Evolutionary conservation across 2,113 vertebrate species (phyloP).

Genomic region (Ochotona princeps): DNA sequence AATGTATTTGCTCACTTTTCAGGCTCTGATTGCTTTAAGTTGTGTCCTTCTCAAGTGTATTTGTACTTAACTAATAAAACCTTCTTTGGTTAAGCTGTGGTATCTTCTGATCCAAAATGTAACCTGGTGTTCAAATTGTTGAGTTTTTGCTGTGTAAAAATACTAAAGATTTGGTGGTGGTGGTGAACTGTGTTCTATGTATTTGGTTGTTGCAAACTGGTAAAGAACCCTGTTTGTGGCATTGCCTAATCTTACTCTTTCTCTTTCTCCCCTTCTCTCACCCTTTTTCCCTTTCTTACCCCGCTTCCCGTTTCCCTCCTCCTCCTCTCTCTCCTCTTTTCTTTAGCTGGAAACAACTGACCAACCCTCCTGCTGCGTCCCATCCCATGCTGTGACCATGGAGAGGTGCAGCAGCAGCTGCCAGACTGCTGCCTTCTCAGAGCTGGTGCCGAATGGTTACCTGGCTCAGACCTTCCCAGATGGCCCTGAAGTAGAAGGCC

Average conservation of each 20-base stretch:
- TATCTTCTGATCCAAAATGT: neutral
- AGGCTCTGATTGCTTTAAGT: conserved; percentile 12
- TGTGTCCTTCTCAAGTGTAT: neutral
- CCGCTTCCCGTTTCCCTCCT: too few relatives aligned
- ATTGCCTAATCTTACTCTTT: conserved; percentile 7
- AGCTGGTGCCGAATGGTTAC: conserved; percentile 88
- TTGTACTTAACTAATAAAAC: conserved; percentile 22
- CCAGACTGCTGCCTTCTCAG: conserved; percentile 75
- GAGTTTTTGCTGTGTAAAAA: neutral
- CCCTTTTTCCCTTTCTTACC: neutral
- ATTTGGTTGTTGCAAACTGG: conserved; percentile 13
- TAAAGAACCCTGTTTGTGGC: conserved; percentile 13
- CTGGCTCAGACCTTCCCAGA: conserved; percentile 90
- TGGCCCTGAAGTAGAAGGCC: conserved; percentile 83
- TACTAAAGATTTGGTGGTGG: neutral
- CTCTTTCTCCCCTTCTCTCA: neutral
- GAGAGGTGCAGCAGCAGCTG: conserved; percentile 86
- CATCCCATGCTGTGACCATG: conserved; percentile 84
- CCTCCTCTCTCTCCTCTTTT: neutral
- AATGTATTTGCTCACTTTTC: conserved; percentile 24
- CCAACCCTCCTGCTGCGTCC: neutral
- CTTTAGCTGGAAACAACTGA: conserved; percentile 46
- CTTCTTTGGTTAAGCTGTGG: conserved; percentile 8
- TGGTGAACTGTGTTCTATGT: neutral
- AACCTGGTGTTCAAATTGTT: neutral